Evolutionary conservation across 2,888 invertebrate genomes (phyloP), one percentile per base, ranked within the genome.

Genomic region (Chelonus formosanus): DNA sequence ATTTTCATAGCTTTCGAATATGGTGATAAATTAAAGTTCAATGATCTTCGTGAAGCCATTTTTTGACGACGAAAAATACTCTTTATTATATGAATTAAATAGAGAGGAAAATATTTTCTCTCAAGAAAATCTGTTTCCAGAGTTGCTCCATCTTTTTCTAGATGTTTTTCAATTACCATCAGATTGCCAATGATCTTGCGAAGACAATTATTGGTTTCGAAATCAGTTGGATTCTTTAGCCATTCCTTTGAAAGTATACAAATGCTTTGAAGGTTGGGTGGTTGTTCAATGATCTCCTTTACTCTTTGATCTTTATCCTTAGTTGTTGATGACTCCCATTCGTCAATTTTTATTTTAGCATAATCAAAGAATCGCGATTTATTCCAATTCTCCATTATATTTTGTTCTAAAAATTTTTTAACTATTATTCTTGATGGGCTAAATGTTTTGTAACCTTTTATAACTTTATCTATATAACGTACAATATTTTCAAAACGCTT

Each of bases 11-110:
- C 20, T n/a, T 40, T 56, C 32, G 32, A n/a, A 4, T 43, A 61
- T 6, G 8, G 6, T 6, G 55, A 45, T 32, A 36, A 50, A 31
- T 34, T 57, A 2, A 4, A 5, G 4, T 3, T 4, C 31, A 63
- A 20, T 44, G 40, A 34, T 58, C 35, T 52, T 54, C 67, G 48
- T 35, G 55, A 35, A 10, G 43, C 3, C 32, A 34, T 20, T 31
- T 31, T 20, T 1, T 43, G 34, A 36, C 50, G 45, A 6, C 56
- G 35, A n/a, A 66, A 44, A 3, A 59, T 56, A 62, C 65, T 68
- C 10, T 71, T 68, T n/a, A 70, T 55, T 10, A 48, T 34, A 8
- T 64, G 58, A 6, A 70, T 47, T 5, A 71, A 43, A 59, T 64
- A 60, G 7, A 66, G 48, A 7, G 45, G 45, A 7, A 63, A n/a